A percentile compares a stretch with the other conserved stretches of the same genome.
These are phyloP conservation scores for Choloepus didactylus DNA, from an alignment of 2,797 vertebrate species.

Conservation along the genomic window DNA sequence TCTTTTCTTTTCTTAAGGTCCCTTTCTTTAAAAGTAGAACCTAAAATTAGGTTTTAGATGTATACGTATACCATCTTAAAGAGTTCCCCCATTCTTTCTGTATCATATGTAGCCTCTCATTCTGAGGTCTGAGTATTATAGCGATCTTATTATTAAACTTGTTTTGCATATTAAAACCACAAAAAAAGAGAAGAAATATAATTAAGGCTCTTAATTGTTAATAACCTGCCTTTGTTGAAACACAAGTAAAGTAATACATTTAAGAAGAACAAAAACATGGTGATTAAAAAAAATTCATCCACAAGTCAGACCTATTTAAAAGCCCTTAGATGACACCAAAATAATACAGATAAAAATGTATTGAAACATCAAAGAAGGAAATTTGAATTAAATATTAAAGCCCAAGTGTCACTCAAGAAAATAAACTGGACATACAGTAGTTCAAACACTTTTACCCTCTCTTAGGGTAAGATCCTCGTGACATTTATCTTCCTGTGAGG, in stretches of 20 bases:
- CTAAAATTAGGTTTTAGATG: background rate
- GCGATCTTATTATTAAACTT: constrained; percentile 82
- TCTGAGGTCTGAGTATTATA: constrained; percentile 68
- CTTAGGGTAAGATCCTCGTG: background rate
- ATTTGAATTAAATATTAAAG: background rate
- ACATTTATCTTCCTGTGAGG: background rate
- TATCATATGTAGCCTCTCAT: constrained; percentile 60
- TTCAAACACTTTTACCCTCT: background rate
- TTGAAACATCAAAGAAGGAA: background rate
- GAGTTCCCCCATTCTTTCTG: constrained; percentile 53
- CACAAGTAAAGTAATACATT: constrained; percentile 39
- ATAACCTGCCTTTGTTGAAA: constrained; percentile 74
- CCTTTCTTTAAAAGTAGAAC: constrained; percentile 30
- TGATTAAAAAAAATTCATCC: background rate
- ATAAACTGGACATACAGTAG: background rate
- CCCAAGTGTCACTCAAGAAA: constrained; percentile 26
- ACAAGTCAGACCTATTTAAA: background rate
- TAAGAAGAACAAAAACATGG: constrained; percentile 49
- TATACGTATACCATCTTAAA: constrained; percentile 68
- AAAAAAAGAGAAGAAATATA: constrained; percentile 75
- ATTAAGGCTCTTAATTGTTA: constrained; percentile 75
- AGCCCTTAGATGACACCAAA: background rate
- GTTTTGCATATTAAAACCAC: constrained; percentile 78
- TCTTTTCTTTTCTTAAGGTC: background rate
- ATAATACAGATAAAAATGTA: background rate